Evolutionary conservation across 2,888 invertebrate genomes (phyloP).

Genomic region (Lasioglossum lativentre): DNA sequence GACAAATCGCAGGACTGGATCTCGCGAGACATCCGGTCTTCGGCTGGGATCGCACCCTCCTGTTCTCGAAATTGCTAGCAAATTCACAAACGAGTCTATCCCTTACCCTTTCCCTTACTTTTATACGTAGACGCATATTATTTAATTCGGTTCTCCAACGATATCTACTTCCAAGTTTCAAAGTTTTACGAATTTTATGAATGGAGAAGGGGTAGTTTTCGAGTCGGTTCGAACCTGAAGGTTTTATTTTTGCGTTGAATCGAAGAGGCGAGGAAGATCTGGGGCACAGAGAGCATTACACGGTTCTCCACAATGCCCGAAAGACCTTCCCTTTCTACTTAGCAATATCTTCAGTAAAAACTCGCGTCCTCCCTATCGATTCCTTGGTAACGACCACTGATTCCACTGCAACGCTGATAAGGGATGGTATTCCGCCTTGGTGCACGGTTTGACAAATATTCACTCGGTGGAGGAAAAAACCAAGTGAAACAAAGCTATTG

Average conservation of each 20-base stretch:
- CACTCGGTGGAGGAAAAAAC: not conserved
- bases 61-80: conserved; percentile 2
- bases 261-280: conserved; percentile 11
- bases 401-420: conserved; percentile 38
- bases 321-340: conserved; percentile 29
- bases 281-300: conserved; percentile 27
- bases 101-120: not conserved
- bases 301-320: conserved; percentile 18
- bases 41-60: conserved; percentile 23
- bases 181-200: not conserved
- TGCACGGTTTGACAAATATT: conserved; percentile 34
- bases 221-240: not conserved
- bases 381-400: conserved; percentile 41
- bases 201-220: not conserved
- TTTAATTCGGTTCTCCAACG: not conserved
- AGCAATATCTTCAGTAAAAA: conserved; percentile 16
- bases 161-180: not conserved
- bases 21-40: conserved; percentile 53
- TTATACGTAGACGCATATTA: not conserved
- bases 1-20: conserved; percentile 60
- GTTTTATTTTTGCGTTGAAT: not conserved
- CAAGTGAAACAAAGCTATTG: not conserved
- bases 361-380: conserved; percentile 34
- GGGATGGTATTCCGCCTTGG: conserved; percentile 18
- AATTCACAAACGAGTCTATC: not conserved